Evolutionary conservation across 2,797 vertebrate genomes (phyloP).

Genomic region (Acridotheres tristis): DNA sequence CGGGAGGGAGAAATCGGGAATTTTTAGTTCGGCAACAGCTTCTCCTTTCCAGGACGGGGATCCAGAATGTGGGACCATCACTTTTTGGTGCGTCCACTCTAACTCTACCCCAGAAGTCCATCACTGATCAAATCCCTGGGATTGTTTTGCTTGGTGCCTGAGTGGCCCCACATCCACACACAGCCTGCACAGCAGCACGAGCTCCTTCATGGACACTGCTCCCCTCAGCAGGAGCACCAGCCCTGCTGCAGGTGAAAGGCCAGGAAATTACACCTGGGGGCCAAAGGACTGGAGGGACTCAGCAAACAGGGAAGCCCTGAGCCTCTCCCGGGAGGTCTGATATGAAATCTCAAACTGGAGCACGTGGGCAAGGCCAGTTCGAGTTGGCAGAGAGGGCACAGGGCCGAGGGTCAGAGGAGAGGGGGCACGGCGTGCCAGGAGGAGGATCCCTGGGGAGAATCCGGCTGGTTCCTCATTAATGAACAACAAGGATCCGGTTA

Average conservation of each 20-base stretch:
- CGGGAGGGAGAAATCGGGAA: fast-evolving
- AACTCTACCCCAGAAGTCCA: not conserved
- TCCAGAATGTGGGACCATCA: fast-evolving
- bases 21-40: not conserved
- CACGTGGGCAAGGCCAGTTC: fast-evolving
- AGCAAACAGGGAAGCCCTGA: fast-evolving
- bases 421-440: not conserved
- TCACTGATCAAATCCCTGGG: fast-evolving
- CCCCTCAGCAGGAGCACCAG: fast-evolving
- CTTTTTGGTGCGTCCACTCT: fast-evolving
- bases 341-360: fast-evolving
- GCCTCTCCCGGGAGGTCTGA: not conserved
- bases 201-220: fast-evolving
- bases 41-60: not conserved
- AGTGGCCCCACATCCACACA: not conserved
- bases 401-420: not conserved
- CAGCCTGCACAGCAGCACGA: fast-evolving
- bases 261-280: not conserved
- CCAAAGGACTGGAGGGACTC: fast-evolving
- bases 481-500: not conserved
- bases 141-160: fast-evolving
- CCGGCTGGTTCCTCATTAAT: not conserved
- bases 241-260: not conserved
- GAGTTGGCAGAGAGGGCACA: not conserved
- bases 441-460: not conserved